A percentile compares a stretch with the other conserved stretches of the same genome.
Conservation (phyloP, 2,797 vertebrate genomes). For the Epinephelus awoara region DNA sequence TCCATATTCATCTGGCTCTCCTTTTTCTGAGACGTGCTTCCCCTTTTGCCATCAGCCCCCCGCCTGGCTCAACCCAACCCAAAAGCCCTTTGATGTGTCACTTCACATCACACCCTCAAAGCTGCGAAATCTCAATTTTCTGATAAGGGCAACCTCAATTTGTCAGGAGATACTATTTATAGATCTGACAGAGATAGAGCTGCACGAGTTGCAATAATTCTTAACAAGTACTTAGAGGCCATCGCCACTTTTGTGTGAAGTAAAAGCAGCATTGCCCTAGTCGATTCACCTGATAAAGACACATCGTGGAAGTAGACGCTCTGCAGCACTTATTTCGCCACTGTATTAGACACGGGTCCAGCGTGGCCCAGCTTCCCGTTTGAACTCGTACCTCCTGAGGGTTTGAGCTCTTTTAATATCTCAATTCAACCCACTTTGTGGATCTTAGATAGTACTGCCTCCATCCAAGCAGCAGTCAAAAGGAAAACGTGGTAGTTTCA, state of each 20-base stretch:
- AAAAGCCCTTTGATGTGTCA: constrained; percentile 79
- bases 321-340: constrained; percentile 48
- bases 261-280: constrained; percentile 50
- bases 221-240: constrained; percentile 74
- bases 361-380: constrained; percentile 57
- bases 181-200: constrained; percentile 80
- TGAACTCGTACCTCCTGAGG: constrained; percentile 63
- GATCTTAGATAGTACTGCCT: constrained; percentile 40
- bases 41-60: constrained; percentile 58
- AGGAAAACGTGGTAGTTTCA: constrained; percentile 24
- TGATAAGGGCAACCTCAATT: constrained; percentile 85
- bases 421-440: constrained; percentile 64
- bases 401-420: constrained; percentile 66
- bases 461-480: constrained; percentile 22
- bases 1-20: constrained; percentile 54
- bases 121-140: constrained; percentile 86
- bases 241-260: constrained; percentile 68
- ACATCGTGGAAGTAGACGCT: constrained; percentile 60
- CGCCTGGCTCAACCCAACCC: constrained; percentile 52
- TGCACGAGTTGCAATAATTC: constrained; percentile 72
- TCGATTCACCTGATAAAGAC: constrained; percentile 68
- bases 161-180: constrained; percentile 85
- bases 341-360: constrained; percentile 59
- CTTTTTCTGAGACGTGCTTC: constrained; percentile 43
- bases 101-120: constrained; percentile 79